Evolutionary conservation across 2,797 vertebrate species (phyloP).

Genomic region (Nothura maculosa): DNA sequence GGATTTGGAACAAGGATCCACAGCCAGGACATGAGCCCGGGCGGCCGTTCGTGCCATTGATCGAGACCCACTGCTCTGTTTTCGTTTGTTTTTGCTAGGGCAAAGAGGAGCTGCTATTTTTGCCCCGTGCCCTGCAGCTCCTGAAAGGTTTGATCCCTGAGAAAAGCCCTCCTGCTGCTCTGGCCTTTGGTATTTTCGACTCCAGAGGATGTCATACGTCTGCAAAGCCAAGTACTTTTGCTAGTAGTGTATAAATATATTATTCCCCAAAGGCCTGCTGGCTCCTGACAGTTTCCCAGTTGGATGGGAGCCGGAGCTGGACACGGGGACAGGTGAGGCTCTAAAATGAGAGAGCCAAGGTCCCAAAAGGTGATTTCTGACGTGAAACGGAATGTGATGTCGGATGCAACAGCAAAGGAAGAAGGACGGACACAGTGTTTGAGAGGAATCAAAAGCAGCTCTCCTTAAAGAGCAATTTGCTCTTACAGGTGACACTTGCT

Average conservation of each 20-base stretch:
- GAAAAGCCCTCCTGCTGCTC: background rate
- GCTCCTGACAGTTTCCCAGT: background rate
- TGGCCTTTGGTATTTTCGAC: background rate
- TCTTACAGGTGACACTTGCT: rapidly evolving
- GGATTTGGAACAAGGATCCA: background rate
- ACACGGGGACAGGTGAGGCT: rapidly evolving
- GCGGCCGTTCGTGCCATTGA: too few species aligned
- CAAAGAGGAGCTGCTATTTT: background rate
- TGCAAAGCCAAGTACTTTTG: slow-evolving; percentile 39
- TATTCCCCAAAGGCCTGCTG: background rate
- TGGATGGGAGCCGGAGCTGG: background rate
- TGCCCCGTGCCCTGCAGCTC: rapidly evolving
- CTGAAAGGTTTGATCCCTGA: background rate
- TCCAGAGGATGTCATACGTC: background rate
- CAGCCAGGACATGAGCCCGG: background rate
- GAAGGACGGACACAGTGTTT: background rate
- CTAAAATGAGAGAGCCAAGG: background rate
- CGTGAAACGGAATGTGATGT: rapidly evolving
- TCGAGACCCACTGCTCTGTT: background rate
- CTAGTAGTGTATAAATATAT: background rate
- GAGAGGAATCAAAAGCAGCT: background rate
- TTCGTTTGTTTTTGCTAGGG: rapidly evolving
- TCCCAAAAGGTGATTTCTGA: background rate
- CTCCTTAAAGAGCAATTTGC: rapidly evolving
- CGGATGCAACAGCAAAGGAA: background rate